phyloP scores from a whole-genome alignment of 2,113 vertebrate genomes.

The Aspidoscelis tigris region DNA sequence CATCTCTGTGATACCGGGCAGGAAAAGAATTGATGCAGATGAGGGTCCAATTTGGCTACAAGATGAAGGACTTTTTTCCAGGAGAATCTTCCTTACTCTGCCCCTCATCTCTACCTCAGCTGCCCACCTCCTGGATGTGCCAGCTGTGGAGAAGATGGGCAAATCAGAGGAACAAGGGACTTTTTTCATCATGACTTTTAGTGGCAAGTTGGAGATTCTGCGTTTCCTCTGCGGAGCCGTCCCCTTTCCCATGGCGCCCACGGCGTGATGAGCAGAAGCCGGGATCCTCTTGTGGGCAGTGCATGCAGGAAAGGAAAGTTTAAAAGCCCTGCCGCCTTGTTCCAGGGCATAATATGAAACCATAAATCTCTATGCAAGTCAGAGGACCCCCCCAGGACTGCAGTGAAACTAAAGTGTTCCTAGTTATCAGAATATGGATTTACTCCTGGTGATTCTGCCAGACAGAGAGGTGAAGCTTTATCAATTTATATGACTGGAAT shows the following conservation, averaged over 20 bases:
- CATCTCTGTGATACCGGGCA: no score
- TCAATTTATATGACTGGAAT: neutral
- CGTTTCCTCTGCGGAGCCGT: neutral
- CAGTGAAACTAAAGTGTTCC: slow-evolving; percentile 4
- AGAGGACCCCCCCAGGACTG: neutral
- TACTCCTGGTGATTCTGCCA: neutral
- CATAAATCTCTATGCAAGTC: neutral
- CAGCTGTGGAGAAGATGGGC: no score
- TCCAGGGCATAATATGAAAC: neutral
- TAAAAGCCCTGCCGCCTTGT: neutral
- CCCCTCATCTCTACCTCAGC: no score
- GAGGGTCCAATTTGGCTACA: no score
- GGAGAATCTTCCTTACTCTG: no score
- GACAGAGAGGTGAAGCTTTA: neutral
- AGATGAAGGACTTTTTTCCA: no score
- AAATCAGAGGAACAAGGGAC: no score
- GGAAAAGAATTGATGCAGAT: no score
- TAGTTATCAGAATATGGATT: slow-evolving; percentile 27
- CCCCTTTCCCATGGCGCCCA: neutral
- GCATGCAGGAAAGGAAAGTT: neutral
- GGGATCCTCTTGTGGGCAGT: neutral
- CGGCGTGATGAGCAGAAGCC: accelerated
- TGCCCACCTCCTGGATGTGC: no score
- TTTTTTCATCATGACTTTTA: no score
- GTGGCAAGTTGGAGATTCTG: neutral